Percentiles rank a stretch among this genome's conserved stretches.
These are phyloP conservation scores for Rhodophaea formosa DNA, from an alignment of 2,888 invertebrate genomes.

Conservation along the genomic window DNA sequence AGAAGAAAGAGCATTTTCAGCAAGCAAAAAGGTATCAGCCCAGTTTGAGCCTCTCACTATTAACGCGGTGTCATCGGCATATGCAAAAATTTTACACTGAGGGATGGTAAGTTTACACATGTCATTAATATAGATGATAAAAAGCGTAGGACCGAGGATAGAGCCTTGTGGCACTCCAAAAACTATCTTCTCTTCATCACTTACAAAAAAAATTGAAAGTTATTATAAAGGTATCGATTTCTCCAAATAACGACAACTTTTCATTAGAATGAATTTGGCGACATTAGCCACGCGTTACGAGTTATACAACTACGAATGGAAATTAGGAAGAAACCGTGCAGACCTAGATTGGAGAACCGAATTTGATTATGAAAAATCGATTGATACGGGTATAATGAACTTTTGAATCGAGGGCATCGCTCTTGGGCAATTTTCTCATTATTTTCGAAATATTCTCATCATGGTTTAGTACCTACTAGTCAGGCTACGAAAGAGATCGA, in stretches of 20 bases:
- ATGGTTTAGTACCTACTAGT: neutral
- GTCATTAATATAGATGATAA: no score
- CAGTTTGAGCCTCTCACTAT: no score
- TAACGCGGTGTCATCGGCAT: no score
- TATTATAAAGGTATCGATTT: neutral
- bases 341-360: neutral
- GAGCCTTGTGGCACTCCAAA: no score
- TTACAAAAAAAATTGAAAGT: no score
- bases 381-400: constrained; percentile 12
- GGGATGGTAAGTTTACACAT: no score
- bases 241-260: neutral
- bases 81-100: no score
- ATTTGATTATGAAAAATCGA: constrained; percentile 9
- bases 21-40: no score
- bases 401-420: constrained; percentile 1
- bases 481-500: no score
- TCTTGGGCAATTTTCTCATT: constrained; percentile 8
- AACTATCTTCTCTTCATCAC: no score
- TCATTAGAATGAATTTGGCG: neutral
- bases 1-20: no score
- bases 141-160: no score
- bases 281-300: constrained; percentile 1
- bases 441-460: constrained; percentile 1
- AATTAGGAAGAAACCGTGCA: constrained; percentile 9
- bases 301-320: constrained; percentile 7